Evolutionary conservation across 2,888 invertebrate species (phyloP).

Genomic region (Drosophila fungiperda): DNA sequence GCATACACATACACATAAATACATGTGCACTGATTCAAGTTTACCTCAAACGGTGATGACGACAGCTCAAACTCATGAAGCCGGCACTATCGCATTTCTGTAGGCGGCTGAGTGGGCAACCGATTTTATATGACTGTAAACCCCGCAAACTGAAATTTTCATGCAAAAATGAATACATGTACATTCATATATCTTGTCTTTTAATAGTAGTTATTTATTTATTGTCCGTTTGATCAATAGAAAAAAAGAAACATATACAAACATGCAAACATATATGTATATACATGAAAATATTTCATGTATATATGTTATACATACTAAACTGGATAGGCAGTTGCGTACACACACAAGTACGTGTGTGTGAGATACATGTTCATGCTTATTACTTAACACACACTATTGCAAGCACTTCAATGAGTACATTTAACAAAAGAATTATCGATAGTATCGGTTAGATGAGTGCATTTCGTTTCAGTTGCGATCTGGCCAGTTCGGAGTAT

Average conservation of each 20-base stretch:
- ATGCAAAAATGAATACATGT: not conserved
- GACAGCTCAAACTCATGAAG: slow-evolving; percentile 20
- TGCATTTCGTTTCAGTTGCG: too few relatives aligned
- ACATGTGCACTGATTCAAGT: slow-evolving; percentile 39
- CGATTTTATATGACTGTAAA: slow-evolving; percentile 20
- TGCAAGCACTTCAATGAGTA: slow-evolving; percentile 30
- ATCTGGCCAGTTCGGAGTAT: not conserved
- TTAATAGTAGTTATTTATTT: not conserved
- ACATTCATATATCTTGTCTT: not conserved
- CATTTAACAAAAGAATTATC: slow-evolving; percentile 23
- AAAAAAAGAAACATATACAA: slow-evolving; percentile 7
- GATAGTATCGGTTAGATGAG: slow-evolving; percentile 32
- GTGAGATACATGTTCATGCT: not conserved
- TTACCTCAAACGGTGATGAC: slow-evolving; percentile 40
- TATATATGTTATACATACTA: not conserved
- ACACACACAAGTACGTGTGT: not conserved
- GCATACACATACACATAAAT: slow-evolving; percentile 1
- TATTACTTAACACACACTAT: not conserved
- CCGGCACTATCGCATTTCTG: slow-evolving; percentile 40
- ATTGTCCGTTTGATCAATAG: slow-evolving; percentile 38
- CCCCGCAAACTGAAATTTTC: not conserved
- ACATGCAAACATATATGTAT: not conserved
- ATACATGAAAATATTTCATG: not conserved
- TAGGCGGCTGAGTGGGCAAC: slow-evolving; percentile 41
- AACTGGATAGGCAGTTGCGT: not conserved